Evolutionary conservation across 2,113 vertebrate species (phyloP), one percentile per base, ranked within the genome.

Genomic region (Tetrax tetrax): DNA sequence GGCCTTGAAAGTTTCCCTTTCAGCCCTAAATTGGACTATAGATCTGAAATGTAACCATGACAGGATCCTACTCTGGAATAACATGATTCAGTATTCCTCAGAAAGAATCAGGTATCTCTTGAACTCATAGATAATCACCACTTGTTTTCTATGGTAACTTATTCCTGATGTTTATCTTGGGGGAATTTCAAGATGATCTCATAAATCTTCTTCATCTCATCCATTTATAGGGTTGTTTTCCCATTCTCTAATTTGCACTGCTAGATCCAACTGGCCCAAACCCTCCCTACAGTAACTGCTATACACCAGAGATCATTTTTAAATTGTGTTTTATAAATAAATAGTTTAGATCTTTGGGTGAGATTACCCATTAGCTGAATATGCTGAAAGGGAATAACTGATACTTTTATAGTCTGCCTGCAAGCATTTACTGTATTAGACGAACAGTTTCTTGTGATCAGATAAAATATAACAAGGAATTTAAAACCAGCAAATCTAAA

Each of bases 171-270:
- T 90, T 96, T 93, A 75, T 95, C 83, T 89, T 93, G 83, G 86
- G 71, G 87, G 56, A 90, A 89, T 94, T 93, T 94, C 90, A 94
- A 92, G 66, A 94, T 93, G 90, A 83, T 75, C 68, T 95, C 88
- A 94, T 81, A 92, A 90, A 64, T 84, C 48, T 57, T 94, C 66
- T 57, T 89, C 35, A 93, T 90, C 70, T 92, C 45, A 83, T 79
- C 91, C 92, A 93, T 96, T 94, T 89, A 96, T 93, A 96, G 89
- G 61, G 69, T 90, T 86, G 60, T 93, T 95, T 93, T 94, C 33
- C 25, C 29, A 18, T 90, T 79, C 50, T 86, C 35, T 63, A 51
- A 60, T 48, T 56, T 57, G 51, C 24, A 33, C 24, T 89, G 69
- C n/a, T 81, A 63, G 83, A 93, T 92, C 76, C 86, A 95, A 33